Evolutionary conservation across 2,113 vertebrate species (phyloP).

Genomic region (Ptychochromis oligacanthus): DNA sequence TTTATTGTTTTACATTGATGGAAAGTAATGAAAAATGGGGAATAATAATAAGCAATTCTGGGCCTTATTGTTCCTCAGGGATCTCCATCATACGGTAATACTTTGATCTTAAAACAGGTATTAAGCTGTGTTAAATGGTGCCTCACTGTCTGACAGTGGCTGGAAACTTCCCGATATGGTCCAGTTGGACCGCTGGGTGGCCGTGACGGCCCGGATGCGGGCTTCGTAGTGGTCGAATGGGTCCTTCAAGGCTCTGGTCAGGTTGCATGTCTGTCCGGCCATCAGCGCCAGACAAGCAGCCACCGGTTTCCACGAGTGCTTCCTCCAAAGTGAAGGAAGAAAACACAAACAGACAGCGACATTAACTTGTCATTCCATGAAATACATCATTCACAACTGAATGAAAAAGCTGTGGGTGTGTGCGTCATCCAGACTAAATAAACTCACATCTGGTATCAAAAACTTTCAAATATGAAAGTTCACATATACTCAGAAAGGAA

Average conservation of each 20-base stretch:
- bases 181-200: constrained; percentile 63
- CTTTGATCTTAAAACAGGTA: not conserved
- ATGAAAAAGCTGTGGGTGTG: not conserved
- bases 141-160: constrained; percentile 73
- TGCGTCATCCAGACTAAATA: not conserved
- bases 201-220: constrained; percentile 52
- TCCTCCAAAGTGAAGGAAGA: constrained; percentile 28
- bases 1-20: not conserved
- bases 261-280: constrained; percentile 56
- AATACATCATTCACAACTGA: not conserved
- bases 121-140: not conserved
- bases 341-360: not conserved
- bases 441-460: not conserved
- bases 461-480: not conserved
- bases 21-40: not conserved
- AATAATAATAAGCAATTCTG: not conserved
- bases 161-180: constrained; percentile 42
- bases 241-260: constrained; percentile 54
- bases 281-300: constrained; percentile 46
- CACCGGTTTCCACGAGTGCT: constrained; percentile 52
- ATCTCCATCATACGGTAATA: not conserved
- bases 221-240: constrained; percentile 14
- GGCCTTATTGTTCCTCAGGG: not conserved
- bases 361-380: not conserved
- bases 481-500: not conserved